Conservation (phyloP, 2,113 vertebrate species). For the Phrynosoma blainvillii region DNA sequence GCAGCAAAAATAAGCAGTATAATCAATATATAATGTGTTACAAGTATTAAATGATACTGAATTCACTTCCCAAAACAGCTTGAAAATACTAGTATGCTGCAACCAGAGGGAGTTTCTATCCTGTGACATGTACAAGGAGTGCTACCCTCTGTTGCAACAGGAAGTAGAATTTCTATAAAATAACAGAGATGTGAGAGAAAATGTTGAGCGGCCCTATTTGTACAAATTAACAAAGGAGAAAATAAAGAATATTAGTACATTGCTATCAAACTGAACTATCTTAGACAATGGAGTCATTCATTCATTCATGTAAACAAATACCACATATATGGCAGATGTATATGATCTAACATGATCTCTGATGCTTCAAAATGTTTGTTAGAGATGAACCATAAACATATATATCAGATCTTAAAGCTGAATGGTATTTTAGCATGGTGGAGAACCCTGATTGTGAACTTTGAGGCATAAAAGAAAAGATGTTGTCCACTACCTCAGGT, state of each 20-base stretch:
- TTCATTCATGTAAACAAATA: neutral
- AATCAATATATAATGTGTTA: neutral
- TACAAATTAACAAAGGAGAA: neutral
- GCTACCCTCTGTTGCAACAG: neutral
- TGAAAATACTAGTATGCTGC: neutral
- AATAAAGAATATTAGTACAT: neutral
- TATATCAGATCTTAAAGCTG: neutral
- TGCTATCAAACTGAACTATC: neutral
- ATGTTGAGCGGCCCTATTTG: neutral
- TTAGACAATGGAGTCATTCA: neutral
- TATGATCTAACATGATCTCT: too few species aligned
- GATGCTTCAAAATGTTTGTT: too few species aligned
- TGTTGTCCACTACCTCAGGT: too few species aligned
- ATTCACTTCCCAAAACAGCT: neutral
- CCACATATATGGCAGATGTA: neutral
- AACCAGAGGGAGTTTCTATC: conserved; percentile 9
- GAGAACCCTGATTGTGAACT: neutral
- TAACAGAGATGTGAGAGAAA: neutral
- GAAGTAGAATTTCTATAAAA: conserved; percentile 7
- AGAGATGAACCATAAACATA: neutral
- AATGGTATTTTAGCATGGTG: neutral
- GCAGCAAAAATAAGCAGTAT: conserved; percentile 36
- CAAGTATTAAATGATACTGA: conserved; percentile 18
- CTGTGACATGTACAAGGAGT: neutral
- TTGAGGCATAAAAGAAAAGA: neutral